These are phyloP conservation scores for Trogon surrucura DNA, from an alignment of 2,113 vertebrate species.

Conservation along the genomic window DNA sequence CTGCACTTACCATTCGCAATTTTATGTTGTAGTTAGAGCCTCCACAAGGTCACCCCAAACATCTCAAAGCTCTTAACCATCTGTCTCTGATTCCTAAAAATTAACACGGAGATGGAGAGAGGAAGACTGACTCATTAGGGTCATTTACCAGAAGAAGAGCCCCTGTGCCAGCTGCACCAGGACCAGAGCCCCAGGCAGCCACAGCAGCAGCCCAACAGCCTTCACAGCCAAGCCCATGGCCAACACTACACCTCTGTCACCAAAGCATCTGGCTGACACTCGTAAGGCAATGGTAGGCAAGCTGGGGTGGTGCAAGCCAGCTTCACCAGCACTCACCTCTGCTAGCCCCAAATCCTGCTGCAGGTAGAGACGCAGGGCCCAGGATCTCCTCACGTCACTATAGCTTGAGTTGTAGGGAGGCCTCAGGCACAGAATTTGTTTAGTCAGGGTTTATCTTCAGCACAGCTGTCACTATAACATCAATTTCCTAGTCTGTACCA, in stretches of 20 bases:
- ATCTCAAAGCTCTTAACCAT: background rate
- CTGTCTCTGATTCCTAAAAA: background rate
- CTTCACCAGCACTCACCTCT: background rate
- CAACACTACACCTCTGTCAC: background rate
- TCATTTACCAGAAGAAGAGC: background rate
- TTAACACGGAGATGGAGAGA: background rate
- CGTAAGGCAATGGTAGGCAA: accelerated
- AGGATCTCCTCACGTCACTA: accelerated
- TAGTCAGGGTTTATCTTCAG: background rate
- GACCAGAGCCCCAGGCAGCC: background rate
- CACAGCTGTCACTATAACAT: background rate
- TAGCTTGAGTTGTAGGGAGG: accelerated
- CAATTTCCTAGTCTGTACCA: background rate
- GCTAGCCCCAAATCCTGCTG: background rate
- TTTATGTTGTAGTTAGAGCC: background rate
- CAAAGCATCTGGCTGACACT: accelerated
- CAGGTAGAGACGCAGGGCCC: background rate
- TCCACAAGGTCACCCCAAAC: constrained; percentile 48
- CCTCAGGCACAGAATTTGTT: background rate
- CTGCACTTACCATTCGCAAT: constrained; percentile 3
- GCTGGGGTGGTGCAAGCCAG: accelerated
- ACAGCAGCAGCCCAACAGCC: background rate
- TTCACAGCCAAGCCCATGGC: background rate
- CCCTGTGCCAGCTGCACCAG: background rate
- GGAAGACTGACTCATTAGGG: background rate